phyloP scores from a whole-genome alignment of 2,113 vertebrate species.

The Ceuthmochares aereus region DNA sequence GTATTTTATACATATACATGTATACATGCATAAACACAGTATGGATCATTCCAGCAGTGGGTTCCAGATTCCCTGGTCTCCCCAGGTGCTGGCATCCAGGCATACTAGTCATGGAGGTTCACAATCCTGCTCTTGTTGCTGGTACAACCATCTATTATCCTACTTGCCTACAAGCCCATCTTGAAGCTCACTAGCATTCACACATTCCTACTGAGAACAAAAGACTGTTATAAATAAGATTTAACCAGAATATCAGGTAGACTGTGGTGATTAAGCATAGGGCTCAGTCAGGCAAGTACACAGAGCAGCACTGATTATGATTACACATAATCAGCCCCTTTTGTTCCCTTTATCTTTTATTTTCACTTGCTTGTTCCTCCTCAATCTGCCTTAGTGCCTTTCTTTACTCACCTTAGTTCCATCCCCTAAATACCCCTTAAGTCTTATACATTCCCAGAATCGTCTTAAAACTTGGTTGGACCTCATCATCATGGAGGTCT shows the following conservation, averaged over 20 bases:
- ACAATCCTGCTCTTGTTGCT: neutral
- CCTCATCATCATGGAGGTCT: too few species aligned
- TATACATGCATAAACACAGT: neutral
- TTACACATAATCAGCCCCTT: neutral
- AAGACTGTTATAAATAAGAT: neutral
- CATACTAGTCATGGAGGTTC: neutral
- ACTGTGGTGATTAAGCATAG: neutral
- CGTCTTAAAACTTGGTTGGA: neutral
- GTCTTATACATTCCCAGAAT: neutral
- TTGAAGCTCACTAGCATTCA: neutral
- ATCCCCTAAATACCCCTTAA: neutral
- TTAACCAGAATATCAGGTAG: neutral
- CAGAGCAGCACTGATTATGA: neutral
- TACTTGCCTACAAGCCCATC: neutral
- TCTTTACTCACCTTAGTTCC: neutral
- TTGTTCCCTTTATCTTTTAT: neutral
- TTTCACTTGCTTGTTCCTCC: neutral
- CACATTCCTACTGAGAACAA: neutral
- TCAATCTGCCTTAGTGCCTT: neutral
- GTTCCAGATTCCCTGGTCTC: neutral
- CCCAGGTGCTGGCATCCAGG: neutral
- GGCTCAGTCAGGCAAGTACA: neutral
- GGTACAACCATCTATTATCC: neutral
- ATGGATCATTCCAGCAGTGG: neutral
- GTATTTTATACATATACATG: neutral